Conservation (phyloP, 2,797 vertebrate genomes). For the Luscinia megarhynchos region DNA sequence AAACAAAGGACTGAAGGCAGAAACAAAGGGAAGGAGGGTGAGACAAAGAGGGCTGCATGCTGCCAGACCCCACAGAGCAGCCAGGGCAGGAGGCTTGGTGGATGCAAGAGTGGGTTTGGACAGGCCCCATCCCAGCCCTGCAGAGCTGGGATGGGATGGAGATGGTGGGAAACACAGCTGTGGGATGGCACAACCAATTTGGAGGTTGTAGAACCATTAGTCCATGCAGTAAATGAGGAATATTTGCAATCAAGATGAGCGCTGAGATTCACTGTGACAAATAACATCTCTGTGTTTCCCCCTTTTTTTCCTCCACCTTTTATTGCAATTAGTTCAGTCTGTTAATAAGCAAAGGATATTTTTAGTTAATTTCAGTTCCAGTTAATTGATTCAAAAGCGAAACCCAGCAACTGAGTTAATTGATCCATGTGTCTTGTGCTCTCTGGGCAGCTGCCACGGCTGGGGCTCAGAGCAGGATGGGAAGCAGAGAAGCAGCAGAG, state of each 20-base stretch:
- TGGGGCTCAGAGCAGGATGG: slow-evolving; percentile 45
- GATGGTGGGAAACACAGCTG: not conserved
- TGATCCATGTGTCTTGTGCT: slow-evolving; percentile 72
- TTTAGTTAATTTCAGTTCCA: slow-evolving; percentile 76
- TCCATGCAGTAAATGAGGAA: not conserved
- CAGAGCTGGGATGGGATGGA: not conserved
- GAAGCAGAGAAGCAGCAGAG: not conserved
- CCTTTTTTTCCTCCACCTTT: slow-evolving; percentile 19
- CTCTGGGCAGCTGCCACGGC: slow-evolving; percentile 66
- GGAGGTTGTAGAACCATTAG: slow-evolving; percentile 23
- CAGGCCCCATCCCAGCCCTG: fast-evolving
- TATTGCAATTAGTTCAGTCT: slow-evolving; percentile 66
- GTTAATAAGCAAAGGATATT: slow-evolving; percentile 75
- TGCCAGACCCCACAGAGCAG: not conserved
- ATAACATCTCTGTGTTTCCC: not conserved
- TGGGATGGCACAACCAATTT: not conserved
- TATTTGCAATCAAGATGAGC: slow-evolving; percentile 22
- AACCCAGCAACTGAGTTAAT: slow-evolving; percentile 69
- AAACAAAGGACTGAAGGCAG: slow-evolving; percentile 14
- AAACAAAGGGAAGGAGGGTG: slow-evolving; percentile 5
- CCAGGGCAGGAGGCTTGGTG: not conserved
- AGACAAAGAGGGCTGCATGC: not conserved
- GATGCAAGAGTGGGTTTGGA: not conserved
- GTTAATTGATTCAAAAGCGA: slow-evolving; percentile 71
- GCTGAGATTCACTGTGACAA: slow-evolving; percentile 44